phyloP scores from a whole-genome alignment of 2,888 invertebrate species.

The Dexiosoma caninum region DNA sequence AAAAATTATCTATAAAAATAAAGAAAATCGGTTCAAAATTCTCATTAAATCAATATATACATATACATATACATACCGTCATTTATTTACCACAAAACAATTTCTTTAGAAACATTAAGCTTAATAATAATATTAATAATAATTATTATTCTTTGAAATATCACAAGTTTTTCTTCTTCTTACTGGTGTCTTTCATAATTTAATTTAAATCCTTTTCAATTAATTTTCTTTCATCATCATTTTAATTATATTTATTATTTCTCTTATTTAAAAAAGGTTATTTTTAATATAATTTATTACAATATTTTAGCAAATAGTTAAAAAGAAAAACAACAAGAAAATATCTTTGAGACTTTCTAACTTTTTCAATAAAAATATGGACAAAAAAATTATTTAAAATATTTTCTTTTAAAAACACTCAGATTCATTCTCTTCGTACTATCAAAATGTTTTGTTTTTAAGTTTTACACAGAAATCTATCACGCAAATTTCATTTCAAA shows the following conservation, averaged over 20 bases:
- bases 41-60: background rate
- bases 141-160: no score
- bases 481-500: background rate
- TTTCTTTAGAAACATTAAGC: no score
- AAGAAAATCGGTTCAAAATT: background rate
- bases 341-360: background rate
- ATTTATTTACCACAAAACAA: background rate
- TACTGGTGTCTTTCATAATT: background rate
- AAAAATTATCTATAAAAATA: background rate
- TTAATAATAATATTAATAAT: no score
- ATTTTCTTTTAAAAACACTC: background rate
- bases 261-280: slow-evolving; percentile 6
- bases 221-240: slow-evolving; percentile 1
- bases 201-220: background rate
- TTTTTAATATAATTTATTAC: slow-evolving; percentile 47
- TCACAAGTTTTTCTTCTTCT: background rate
- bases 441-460: slow-evolving; percentile 4
- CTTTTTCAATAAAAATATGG: slow-evolving; percentile 1
- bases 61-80: background rate
- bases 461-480: slow-evolving; percentile 21
- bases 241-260: slow-evolving; percentile 10
- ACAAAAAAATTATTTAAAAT: background rate
- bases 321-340: slow-evolving; percentile 9
- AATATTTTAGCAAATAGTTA: slow-evolving; percentile 39
- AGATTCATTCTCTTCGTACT: background rate